A percentile compares a stretch with the other conserved stretches of the same genome.
Conservation (phyloP, 2,888 invertebrate genomes). For the Mechanitis messenoides region DNA sequence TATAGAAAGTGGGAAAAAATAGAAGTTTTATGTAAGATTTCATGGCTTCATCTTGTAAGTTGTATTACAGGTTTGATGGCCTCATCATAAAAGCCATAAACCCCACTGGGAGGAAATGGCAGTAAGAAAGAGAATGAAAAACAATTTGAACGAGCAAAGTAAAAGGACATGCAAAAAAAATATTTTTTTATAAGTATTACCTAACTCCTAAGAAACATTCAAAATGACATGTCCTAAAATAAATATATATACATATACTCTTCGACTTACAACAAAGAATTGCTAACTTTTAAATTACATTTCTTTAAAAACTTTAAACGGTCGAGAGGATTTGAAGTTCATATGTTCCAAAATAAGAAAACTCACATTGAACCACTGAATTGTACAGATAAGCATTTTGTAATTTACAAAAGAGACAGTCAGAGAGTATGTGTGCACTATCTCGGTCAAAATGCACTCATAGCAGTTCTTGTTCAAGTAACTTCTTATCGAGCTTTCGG, state of each 20-base stretch:
- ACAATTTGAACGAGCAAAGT: background rate
- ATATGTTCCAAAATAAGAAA: too few relatives aligned
- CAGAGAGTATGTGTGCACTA: too few relatives aligned
- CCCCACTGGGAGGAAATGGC: background rate
- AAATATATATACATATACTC: too few relatives aligned
- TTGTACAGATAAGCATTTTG: slow-evolving; percentile 6
- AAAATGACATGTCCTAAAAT: too few relatives aligned
- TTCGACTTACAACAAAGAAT: too few relatives aligned
- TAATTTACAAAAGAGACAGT: slow-evolving; percentile 3
- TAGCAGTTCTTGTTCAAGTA: slow-evolving; percentile 1
- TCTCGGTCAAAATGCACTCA: too few relatives aligned
- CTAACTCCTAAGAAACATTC: too few relatives aligned
- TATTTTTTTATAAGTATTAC: too few relatives aligned
- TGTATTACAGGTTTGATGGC: background rate
- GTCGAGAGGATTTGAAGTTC: too few relatives aligned
- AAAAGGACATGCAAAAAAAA: background rate
- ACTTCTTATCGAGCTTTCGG: slow-evolving; percentile 10
- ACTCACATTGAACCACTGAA: background rate
- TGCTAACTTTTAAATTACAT: too few relatives aligned
- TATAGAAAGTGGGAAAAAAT: too few relatives aligned
- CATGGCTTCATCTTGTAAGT: background rate
- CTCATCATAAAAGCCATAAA: background rate
- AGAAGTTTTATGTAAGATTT: background rate
- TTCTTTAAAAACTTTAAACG: too few relatives aligned
- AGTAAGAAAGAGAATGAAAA: background rate